phyloP scores from a whole-genome alignment of 2,113 vertebrate genomes.

The Thryonomys swinderianus region DNA sequence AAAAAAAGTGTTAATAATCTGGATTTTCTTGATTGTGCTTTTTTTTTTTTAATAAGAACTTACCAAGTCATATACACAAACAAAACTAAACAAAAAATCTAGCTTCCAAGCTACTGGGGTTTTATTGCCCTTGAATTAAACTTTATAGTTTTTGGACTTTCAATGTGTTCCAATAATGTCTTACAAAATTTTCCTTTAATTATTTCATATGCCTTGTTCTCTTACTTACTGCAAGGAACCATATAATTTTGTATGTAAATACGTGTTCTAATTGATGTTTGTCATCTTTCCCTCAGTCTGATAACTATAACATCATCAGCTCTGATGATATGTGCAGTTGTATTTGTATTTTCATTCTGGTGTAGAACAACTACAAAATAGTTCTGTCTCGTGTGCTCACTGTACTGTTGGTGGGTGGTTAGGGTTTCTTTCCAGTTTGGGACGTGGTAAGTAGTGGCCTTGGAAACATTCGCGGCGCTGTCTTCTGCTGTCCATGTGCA shows the following conservation, averaged over 20 bases:
- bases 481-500: background rate
- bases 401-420: background rate
- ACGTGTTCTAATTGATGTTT: background rate
- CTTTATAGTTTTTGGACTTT: slow-evolving; percentile 3
- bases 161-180: background rate
- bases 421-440: background rate
- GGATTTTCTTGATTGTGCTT: background rate
- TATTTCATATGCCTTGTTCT: background rate
- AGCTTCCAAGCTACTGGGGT: background rate
- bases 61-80: background rate
- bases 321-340: background rate
- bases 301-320: background rate
- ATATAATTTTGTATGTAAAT: slow-evolving; percentile 10
- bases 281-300: background rate
- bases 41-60: slow-evolving; percentile 10
- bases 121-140: background rate
- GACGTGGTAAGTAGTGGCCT: background rate
- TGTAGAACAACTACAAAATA: background rate
- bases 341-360: background rate
- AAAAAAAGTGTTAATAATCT: background rate
- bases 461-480: background rate
- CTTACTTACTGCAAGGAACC: background rate
- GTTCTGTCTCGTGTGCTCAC: background rate
- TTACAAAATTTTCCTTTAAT: background rate
- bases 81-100: background rate